phyloP scores from a whole-genome alignment of 2,888 invertebrate species.

The Biston stratarius region DNA sequence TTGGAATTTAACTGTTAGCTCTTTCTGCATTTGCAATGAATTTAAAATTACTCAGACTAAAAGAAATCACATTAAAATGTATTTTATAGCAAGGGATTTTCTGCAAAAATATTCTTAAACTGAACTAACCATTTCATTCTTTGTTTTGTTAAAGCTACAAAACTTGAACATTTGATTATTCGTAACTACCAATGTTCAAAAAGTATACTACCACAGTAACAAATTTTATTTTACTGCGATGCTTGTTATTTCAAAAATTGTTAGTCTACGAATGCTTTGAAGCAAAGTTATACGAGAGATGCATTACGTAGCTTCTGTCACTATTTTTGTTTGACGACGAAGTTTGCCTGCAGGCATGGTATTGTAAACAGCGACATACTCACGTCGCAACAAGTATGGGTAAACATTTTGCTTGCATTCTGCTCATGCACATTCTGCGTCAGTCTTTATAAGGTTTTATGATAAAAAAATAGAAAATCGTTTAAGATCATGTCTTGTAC shows the following conservation, averaged over 20 bases:
- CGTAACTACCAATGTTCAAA: background rate
- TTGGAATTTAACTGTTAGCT: constrained; percentile 71
- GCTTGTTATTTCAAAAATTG: constrained; percentile 25
- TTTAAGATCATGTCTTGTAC: background rate
- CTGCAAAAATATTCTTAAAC: constrained; percentile 37
- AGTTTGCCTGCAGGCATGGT: constrained; percentile 58
- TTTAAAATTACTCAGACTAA: constrained; percentile 53
- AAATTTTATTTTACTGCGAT: constrained; percentile 18
- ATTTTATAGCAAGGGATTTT: constrained; percentile 2
- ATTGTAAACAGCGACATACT: constrained; percentile 55
- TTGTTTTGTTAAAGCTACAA: background rate
- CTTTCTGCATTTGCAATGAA: constrained; percentile 57
- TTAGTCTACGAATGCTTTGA: constrained; percentile 27
- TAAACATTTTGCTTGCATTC: constrained; percentile 42
- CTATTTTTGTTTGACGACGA: constrained; percentile 60
- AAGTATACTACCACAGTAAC: constrained; percentile 12
- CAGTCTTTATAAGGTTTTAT: background rate
- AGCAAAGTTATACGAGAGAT: constrained; percentile 35
- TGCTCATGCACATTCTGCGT: constrained; percentile 28
- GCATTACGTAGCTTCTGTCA: constrained; percentile 45
- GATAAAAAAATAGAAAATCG: background rate
- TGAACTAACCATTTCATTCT: constrained; percentile 14
- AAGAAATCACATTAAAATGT: constrained; percentile 41
- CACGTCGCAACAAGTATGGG: constrained; percentile 44
- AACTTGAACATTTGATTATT: background rate